Evolutionary conservation across 2,888 invertebrate genomes (phyloP), one percentile per base, ranked within the genome.

Genomic region (Melanargia galathea): DNA sequence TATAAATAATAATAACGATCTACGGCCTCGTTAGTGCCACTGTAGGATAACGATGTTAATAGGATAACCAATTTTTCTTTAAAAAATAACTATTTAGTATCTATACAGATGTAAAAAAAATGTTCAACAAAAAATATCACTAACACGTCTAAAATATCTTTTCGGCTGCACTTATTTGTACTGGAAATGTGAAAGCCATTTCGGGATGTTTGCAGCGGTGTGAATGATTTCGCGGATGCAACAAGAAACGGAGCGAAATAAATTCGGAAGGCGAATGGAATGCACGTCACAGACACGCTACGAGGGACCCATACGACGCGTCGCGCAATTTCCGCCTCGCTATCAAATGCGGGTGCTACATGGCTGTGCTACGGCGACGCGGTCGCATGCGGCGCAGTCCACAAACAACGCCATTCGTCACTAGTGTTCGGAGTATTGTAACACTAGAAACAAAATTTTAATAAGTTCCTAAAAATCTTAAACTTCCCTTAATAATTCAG

Each of bases 321-420:
- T 84, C 86, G 79, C 81, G 82, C 86, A 90, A 90, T 91, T 90
- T 91, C 90, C 90, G 90, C 83, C 76, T 77, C 75, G 79, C 82
- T 81, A 84, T 86, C 88, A 83, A 85, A 87, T 83, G 83, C 82
- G 77, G 77, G 73, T 72, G 71, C 83, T 77, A 82, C 80, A 81
- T 81, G 77, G 77, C 73, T 73, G 71, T 72, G 49, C 70, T 55
- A 8, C 43, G 16, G n/a, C 18, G 43, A 18, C 7, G 43, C 18
- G 43, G 24, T 46, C 70, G 73, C 71, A 73, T 65, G 65, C 70
- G 66, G 59, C 68, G 56, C 64, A 54, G 60, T 63, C 67, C 65
- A 64, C 70, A 65, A 70, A 73, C 60, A 40, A 38, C 45, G 46
- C 64, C 78, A 77, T 10, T 51, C 18, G 18, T 18, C 16, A 43